Evolutionary conservation across 2,113 vertebrate genomes (phyloP), one percentile per base, ranked within the genome.

Genomic region (Smithornis capensis): DNA sequence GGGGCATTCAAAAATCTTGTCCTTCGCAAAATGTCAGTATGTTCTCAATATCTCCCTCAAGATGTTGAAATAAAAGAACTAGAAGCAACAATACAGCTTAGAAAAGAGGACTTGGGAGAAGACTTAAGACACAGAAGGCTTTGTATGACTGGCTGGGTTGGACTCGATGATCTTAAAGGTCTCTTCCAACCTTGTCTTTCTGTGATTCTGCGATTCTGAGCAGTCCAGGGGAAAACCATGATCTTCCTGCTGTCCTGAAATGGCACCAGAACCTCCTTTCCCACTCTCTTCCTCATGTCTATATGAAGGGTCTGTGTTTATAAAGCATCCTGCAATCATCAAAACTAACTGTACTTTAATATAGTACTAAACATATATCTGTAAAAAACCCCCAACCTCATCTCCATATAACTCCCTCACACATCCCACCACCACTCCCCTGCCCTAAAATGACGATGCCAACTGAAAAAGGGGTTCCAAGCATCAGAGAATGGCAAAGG

Each of bases 391-490:
- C 2, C 22, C n/a, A 42, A 4, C 14, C 14, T 8, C 18, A 35
- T 18, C 27, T 35, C 27, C 19, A 27, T 2, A 0, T 49, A 93
- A 60, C 19, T 24, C 24, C 8, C 7, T 70, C 28, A n/a, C 9
- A 27, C 23, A 56, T 5, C 14, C 28, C 37, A 40, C 6, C 0
- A 1, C 25, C 19, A 62, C 47, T 63, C 17, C 18, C 17, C 19
- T 3, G 6, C 40, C 33, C 19, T 37, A 19, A 37, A 90, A 59
- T 0, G 4, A 76, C 22, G 4, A 55, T 0, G 0, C n/a, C 15
- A 73, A 53, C 6, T 23, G 17, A 84, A 23, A 23, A 28, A 29
- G 29, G 14, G 7, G 1, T 71, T 49, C n/a, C 69, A 67, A 59
- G 29, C 16, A 70, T 6, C 2, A 3, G 8, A 8, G 35, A 38